Evolutionary conservation across 2,888 invertebrate species (phyloP), one percentile per base, ranked within the genome.

Genomic region (Oscheius myriophilus): DNA sequence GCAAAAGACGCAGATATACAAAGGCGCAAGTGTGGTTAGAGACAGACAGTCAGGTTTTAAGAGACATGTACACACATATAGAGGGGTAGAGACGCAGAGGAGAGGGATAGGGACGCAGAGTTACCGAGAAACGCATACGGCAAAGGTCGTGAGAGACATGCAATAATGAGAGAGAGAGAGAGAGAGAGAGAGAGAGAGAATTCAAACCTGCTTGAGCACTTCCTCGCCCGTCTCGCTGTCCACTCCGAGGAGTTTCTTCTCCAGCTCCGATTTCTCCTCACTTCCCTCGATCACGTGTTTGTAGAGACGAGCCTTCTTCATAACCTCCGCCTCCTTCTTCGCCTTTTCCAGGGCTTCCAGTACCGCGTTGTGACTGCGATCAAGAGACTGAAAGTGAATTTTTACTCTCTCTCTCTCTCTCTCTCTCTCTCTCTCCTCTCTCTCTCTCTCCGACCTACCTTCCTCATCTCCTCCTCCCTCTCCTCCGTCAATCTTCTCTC

Each of bases 211-310:
- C 23, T 72, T 69, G 12, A 77, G 64, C 41, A 75, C 67, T 18
- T 71, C 61, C 51, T 74, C 55, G 12, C 68, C 73, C 16, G 70
- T 72, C 39, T 63, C 57, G 16, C 52, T 23, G 49, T 75, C 75
- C 9, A 77, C 73, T 41, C 77, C 77, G 2, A 76, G 67, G n/a
- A 77, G 25, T 21, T 69, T 72, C 51, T 74, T 49, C 51, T 76
- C 72, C 11, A 76, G 25, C 41, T 73, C 68, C 4, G 57, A 58
- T 18, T 68, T 67, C 41, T 72, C 69, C 39, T 70, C 73, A 39
- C 67, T 69, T 12, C 69, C 77, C 7, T 59, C 68, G 7, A 75
- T 57, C 33, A 77, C 75, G 67, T 77, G 77, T 52, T 72, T 73
- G 64, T 67, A 75, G 18, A 77, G 53, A 62, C 63, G 70, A 14